Base-by-base conservation (phyloP, 2,888 invertebrate genomes). In the Rhimphoctona megacephalus region DNA sequence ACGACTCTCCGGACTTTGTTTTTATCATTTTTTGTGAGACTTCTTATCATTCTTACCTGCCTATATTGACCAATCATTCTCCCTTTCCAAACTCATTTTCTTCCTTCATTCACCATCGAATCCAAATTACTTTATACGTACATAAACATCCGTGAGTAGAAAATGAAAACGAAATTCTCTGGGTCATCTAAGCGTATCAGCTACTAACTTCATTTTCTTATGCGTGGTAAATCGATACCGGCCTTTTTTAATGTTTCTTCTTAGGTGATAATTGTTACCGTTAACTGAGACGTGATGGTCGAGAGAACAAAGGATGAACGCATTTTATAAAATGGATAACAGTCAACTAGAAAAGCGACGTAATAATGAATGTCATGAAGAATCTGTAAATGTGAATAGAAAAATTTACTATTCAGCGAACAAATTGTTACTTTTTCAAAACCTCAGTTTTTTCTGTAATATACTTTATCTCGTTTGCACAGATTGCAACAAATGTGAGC, bases 151-250 rank as follows among this genome's bases (percentile, higher is more conserved):
- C 70, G 14, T 57, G 54, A 57, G 52, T 76, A n/a, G 84, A 72
- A 79, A 87, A 85, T 82, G 87, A 87, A 87, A 87, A 66, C 85
- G 85, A 87, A 87, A 85, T 61, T 80, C 76, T 39, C n/a, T 33
- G 52, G 64, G 57, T 82, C 66, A 78, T 79, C 66, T 49, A 79
- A 78, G 70, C 70, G 73, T 72, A 69, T 83, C 86, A 73, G 39
- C 54, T 78, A 69, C 43, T 17, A 78, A 46, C 66, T 77, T 43
- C 9, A 64, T 57, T 85, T 79, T 74, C 46, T 76, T 54, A 49
- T 52, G 14, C 2, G 49, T 81, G 33, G 6, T 33, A 33, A 33
- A 79, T 73, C 72, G 22, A 66, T 57, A 49, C 57, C n/a, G n/a
- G 6, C 8, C 6, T 70, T 70, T 46, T 61, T 67, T 49, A 22